These are phyloP conservation scores for Micrasema minimum DNA, from an alignment of 1,140 invertebrate genomes.

Conservation along the genomic window DNA sequence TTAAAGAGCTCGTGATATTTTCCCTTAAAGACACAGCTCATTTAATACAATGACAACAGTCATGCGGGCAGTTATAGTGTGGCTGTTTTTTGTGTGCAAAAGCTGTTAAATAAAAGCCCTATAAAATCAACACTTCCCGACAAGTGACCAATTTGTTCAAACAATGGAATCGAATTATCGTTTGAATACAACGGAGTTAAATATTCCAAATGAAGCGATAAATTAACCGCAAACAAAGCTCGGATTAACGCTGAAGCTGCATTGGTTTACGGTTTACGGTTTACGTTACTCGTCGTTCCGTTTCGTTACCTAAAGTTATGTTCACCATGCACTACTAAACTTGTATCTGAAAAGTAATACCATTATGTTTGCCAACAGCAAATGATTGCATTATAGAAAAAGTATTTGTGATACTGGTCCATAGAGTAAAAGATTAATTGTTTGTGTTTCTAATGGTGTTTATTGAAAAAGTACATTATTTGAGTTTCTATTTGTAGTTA, in stretches of 20 bases:
- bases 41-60: too few species aligned
- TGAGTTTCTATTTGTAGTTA: too few species aligned
- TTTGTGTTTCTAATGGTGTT: too few species aligned
- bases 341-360: background rate
- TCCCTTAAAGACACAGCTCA: too few species aligned
- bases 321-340: too few species aligned
- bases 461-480: too few species aligned
- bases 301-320: conserved; percentile 3
- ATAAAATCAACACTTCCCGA: conserved; percentile 8
- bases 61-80: too few species aligned
- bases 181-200: conserved; percentile 33
- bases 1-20: too few species aligned
- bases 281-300: background rate
- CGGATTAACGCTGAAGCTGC: conserved; percentile 33
- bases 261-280: conserved; percentile 7
- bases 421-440: too few species aligned
- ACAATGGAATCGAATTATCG: conserved; percentile 30
- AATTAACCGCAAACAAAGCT: conserved; percentile 43
- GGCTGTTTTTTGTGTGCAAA: too few species aligned
- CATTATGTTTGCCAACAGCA: background rate
- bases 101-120: background rate
- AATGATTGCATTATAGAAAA: background rate
- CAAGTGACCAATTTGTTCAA: conserved; percentile 16
- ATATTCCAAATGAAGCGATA: conserved; percentile 47
- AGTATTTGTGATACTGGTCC: too few species aligned